phyloP scores from a whole-genome alignment of 1,140 invertebrate species.

The Temnothorax nylanderi region DNA sequence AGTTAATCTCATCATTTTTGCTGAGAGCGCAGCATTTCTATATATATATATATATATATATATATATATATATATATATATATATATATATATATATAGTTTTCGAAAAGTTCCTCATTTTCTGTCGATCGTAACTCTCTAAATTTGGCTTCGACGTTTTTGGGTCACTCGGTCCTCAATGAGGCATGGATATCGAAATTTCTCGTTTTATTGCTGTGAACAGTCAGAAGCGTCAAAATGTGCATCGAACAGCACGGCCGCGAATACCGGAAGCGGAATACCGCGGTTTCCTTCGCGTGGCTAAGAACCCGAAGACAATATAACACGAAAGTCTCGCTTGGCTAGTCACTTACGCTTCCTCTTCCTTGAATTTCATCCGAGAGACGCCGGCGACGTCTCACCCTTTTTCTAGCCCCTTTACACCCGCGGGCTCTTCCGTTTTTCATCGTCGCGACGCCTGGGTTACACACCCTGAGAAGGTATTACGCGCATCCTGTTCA shows the following conservation, averaged over 20 bases:
- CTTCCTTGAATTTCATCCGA: conserved; percentile 66
- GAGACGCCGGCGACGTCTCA: conserved; percentile 57
- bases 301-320: conserved; percentile 64
- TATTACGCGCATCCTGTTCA: conserved; percentile 69
- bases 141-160: conserved; percentile 27
- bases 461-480: conserved; percentile 55
- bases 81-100: background rate
- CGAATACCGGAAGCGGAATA: conserved; percentile 21
- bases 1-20: background rate
- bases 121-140: background rate
- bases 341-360: conserved; percentile 74
- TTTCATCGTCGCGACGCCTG: conserved; percentile 64
- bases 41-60: too few species aligned
- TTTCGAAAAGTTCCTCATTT: background rate
- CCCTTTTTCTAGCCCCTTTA: conserved; percentile 37
- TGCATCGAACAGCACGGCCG: background rate
- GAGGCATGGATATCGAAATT: conserved; percentile 6
- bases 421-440: conserved; percentile 60
- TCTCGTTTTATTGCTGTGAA: background rate
- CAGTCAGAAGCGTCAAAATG: conserved; percentile 5
- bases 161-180: conserved; percentile 7
- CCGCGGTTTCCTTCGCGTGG: conserved; percentile 2
- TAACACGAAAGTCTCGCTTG: conserved; percentile 71
- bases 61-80: too few species aligned
- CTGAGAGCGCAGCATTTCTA: too few species aligned